Percentiles rank a stretch among this genome's conserved stretches.
These are phyloP conservation scores for Urocolius indicus DNA, from an alignment of 2,113 vertebrate species.

Conservation along the genomic window DNA sequence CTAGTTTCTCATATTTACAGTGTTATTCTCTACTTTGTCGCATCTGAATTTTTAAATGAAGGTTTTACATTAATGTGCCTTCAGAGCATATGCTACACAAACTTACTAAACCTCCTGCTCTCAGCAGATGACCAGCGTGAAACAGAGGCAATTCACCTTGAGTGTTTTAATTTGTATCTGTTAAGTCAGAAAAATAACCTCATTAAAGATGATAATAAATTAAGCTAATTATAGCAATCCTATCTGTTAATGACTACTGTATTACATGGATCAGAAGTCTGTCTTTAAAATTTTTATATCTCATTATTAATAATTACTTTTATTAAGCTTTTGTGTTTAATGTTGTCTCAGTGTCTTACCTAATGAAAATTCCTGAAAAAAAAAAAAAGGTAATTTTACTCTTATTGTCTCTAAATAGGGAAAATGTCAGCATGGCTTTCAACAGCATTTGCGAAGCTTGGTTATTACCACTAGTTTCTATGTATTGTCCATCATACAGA, in stretches of 20 bases:
- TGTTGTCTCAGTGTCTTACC: neutral
- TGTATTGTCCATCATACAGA: neutral
- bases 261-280: conserved; percentile 4
- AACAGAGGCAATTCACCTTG: neutral
- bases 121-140: neutral
- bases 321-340: neutral
- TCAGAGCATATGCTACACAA: neutral
- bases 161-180: neutral
- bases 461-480: neutral
- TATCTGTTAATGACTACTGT: neutral
- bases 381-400: neutral
- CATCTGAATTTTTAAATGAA: neutral
- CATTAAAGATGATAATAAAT: neutral
- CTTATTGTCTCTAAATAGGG: neutral
- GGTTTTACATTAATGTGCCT: neutral
- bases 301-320: neutral
- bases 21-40: neutral
- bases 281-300: neutral
- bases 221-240: neutral
- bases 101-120: neutral
- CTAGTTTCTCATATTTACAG: neutral
- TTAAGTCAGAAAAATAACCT: neutral
- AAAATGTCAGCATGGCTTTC: neutral
- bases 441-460: neutral
- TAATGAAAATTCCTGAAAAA: neutral